Percentiles rank a stretch among this genome's conserved stretches.
Evolutionary conservation across 2,797 vertebrate species (phyloP).

Genomic region (Hippoglossus hippoglossus): DNA sequence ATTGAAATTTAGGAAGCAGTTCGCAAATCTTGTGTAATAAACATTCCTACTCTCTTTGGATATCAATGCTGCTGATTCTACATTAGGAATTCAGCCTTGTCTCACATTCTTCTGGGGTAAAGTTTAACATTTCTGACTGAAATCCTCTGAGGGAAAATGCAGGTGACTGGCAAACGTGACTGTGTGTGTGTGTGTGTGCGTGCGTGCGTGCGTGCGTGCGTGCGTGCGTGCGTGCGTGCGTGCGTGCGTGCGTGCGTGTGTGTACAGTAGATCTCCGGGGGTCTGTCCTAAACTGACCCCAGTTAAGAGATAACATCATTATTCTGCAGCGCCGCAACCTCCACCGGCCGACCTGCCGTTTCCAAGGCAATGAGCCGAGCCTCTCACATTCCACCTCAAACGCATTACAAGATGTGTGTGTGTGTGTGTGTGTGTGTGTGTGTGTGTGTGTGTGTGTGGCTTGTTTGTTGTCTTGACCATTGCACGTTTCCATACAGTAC

Average conservation of each 20-base stretch:
- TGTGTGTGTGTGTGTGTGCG: background rate
- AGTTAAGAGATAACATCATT: slow-evolving; percentile 75
- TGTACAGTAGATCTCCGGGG: slow-evolving; percentile 57
- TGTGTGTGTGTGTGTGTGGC: slow-evolving; percentile 13
- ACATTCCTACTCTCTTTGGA: too few species aligned
- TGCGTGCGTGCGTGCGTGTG: background rate
- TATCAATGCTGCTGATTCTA: background rate
- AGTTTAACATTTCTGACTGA: background rate
- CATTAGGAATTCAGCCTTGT: background rate
- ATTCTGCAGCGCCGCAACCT: slow-evolving; percentile 57
- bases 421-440: slow-evolving; percentile 6
- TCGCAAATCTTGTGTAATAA: too few species aligned
- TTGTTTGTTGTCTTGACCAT: slow-evolving; percentile 15
- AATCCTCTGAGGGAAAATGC: background rate
- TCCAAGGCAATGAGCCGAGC: slow-evolving; percentile 76
- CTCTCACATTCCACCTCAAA: slow-evolving; percentile 70
- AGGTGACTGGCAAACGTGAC: background rate
- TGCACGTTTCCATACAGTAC: slow-evolving; percentile 37
- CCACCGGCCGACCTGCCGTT: slow-evolving; percentile 70
- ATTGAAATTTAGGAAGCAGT: too few species aligned
- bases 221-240: background rate
- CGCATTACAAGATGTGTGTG: slow-evolving; percentile 53
- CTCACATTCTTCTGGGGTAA: background rate
- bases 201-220: background rate
- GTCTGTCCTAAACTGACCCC: slow-evolving; percentile 74